Evolutionary conservation across 2,797 vertebrate species (phyloP).

Genomic region (Enteromius afrohamiltoni): DNA sequence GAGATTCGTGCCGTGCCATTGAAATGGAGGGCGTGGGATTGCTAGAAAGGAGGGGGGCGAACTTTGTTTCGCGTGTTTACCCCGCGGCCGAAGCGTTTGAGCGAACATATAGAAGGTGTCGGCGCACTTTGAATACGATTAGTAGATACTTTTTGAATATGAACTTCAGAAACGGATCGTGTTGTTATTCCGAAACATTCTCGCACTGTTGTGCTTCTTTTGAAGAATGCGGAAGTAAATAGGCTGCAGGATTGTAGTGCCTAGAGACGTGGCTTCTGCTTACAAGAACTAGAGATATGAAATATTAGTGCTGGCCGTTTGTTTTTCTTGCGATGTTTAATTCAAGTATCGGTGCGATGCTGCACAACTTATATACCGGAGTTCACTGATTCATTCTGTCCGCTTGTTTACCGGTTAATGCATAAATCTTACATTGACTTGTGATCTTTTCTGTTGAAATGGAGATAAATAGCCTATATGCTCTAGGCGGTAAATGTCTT

Average conservation of each 20-base stretch:
- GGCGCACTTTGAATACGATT: neutral
- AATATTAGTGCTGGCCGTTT: neutral
- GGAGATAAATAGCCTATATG: neutral
- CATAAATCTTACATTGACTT: neutral
- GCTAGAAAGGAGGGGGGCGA: constrained; percentile 55
- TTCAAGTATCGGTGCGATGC: neutral
- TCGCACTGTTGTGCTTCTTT: constrained; percentile 12
- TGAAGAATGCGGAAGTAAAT: constrained; percentile 60
- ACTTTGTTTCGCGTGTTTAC: constrained; percentile 37
- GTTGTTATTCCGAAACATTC: constrained; percentile 7
- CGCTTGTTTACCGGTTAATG: neutral
- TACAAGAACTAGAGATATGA: neutral
- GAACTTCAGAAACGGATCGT: neutral
- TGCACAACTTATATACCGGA: neutral
- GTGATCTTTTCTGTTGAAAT: neutral
- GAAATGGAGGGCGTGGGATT: constrained; percentile 79
- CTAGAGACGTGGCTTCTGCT: constrained; percentile 40
- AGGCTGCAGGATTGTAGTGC: constrained; percentile 16
- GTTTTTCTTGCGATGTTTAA: neutral
- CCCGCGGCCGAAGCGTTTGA: constrained; percentile 8
- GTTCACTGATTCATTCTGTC: neutral
- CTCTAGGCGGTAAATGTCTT: neutral
- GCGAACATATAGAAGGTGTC: neutral
- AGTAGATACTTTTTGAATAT: neutral
- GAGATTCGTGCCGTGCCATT: constrained; percentile 65